phyloP scores from a whole-genome alignment of 2,888 invertebrate genomes.

The Acrocyrtus sp. region DNA sequence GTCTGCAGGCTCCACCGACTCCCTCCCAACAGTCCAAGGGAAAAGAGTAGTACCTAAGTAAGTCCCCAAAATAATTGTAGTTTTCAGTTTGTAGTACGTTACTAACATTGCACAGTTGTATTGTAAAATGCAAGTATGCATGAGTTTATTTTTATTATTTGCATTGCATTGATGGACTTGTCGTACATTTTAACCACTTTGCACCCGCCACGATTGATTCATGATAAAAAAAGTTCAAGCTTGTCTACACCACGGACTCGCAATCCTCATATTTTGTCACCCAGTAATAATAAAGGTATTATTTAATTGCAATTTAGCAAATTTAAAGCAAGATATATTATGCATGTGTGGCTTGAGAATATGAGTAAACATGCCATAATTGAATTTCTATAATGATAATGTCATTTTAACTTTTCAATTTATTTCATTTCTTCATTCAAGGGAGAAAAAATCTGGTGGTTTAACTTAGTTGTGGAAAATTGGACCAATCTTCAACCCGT shows the following conservation, averaged over 20 bases:
- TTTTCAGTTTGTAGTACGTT: not conserved
- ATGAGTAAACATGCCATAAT: not conserved
- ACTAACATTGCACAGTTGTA: slow-evolving; percentile 5
- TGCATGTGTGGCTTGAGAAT: too few species aligned
- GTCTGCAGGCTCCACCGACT: slow-evolving; percentile 61
- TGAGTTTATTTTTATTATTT: slow-evolving; percentile 10
- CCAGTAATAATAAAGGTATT: slow-evolving; percentile 48
- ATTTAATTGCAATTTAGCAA: not conserved
- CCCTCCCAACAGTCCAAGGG: slow-evolving; percentile 61
- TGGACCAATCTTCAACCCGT: slow-evolving; percentile 29
- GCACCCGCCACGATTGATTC: not conserved
- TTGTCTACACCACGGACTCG: slow-evolving; percentile 42
- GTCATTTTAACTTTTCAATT: slow-evolving; percentile 4
- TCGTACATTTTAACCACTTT: not conserved
- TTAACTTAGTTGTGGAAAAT: slow-evolving; percentile 37
- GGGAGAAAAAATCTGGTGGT: slow-evolving; percentile 58
- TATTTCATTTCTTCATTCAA: slow-evolving; percentile 7
- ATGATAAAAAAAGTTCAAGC: slow-evolving; percentile 30
- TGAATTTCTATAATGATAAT: not conserved
- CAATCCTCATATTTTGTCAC: slow-evolving; percentile 36
- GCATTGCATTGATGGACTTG: slow-evolving; percentile 5
- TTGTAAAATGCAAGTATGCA: not conserved
- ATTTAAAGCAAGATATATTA: too few species aligned
- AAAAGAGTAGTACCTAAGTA: slow-evolving; percentile 63
- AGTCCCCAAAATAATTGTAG: not conserved